These are phyloP conservation scores for Eristalinus aeneus DNA, from an alignment of 2,888 invertebrate species.

Conservation along the genomic window DNA sequence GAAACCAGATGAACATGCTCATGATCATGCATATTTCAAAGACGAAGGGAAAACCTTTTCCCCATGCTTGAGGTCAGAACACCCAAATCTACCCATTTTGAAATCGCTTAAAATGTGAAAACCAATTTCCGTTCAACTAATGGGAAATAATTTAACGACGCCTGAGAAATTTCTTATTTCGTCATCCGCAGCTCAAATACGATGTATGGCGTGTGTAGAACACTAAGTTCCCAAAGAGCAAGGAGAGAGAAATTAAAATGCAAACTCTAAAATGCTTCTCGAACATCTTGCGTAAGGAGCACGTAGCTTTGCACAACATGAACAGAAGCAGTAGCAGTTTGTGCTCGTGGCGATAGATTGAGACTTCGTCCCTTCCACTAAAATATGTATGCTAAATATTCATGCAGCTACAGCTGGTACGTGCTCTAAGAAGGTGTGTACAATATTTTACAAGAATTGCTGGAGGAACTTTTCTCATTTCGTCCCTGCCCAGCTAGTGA, in stretches of 20 bases:
- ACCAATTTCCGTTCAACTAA: conserved; percentile 55
- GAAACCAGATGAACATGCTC: neutral
- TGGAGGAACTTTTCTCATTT: conserved; percentile 46
- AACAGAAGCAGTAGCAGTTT: neutral
- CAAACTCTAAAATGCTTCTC: conserved; percentile 30
- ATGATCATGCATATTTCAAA: neutral
- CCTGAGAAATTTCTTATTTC: conserved; percentile 45
- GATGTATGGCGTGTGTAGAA: neutral
- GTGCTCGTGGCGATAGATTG: neutral
- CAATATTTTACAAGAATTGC: neutral
- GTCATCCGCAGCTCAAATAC: conserved; percentile 13
- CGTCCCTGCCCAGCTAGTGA: conserved; percentile 15
- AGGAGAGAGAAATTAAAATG: conserved; percentile 38
- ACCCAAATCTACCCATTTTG: neutral
- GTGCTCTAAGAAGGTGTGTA: neutral
- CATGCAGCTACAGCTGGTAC: conserved; percentile 13
- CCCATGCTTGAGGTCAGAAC: neutral
- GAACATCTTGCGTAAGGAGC: conserved; percentile 5
- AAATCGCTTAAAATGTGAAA: conserved; percentile 24
- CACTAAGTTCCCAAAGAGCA: neutral
- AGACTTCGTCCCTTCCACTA: neutral
- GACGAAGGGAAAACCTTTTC: neutral
- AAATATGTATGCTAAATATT: neutral
- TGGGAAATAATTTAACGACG: conserved; percentile 48
- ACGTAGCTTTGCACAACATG: neutral